Evolutionary conservation across 2,113 vertebrate species (phyloP).

Genomic region (Trochalopteron elliotii): DNA sequence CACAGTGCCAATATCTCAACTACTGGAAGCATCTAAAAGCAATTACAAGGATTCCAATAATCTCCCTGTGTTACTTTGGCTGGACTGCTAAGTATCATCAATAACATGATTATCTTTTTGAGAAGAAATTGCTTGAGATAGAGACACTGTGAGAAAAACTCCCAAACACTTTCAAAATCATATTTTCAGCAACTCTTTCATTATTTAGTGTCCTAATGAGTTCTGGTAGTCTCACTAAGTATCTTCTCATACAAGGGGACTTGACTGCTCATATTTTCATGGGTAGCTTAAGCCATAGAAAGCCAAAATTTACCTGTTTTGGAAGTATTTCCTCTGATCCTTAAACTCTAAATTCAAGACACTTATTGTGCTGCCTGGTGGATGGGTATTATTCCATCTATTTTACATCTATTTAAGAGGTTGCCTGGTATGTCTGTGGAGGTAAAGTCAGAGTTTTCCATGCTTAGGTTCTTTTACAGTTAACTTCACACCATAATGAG

Average conservation of each 20-base stretch:
- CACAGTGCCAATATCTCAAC: neutral
- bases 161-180: neutral
- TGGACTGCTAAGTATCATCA: slow-evolving; percentile 22
- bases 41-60: slow-evolving; percentile 43
- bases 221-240: neutral
- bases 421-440: neutral
- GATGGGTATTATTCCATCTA: neutral
- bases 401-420: neutral
- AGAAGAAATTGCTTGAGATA: slow-evolving; percentile 23
- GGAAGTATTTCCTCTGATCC: neutral
- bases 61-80: slow-evolving; percentile 21
- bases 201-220: slow-evolving; percentile 36
- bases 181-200: neutral
- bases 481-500: neutral
- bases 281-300: neutral
- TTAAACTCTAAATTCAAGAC: neutral
- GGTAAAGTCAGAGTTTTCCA: neutral
- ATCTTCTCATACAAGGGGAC: neutral
- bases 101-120: slow-evolving; percentile 26
- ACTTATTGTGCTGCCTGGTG: neutral
- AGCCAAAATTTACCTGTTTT: neutral
- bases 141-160: neutral
- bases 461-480: neutral
- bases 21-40: slow-evolving; percentile 41
- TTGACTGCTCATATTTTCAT: neutral